A percentile compares a stretch with the other conserved stretches of the same genome.
phyloP scores from a whole-genome alignment of 2,888 invertebrate species.

The Pharmacophagus antenor region DNA sequence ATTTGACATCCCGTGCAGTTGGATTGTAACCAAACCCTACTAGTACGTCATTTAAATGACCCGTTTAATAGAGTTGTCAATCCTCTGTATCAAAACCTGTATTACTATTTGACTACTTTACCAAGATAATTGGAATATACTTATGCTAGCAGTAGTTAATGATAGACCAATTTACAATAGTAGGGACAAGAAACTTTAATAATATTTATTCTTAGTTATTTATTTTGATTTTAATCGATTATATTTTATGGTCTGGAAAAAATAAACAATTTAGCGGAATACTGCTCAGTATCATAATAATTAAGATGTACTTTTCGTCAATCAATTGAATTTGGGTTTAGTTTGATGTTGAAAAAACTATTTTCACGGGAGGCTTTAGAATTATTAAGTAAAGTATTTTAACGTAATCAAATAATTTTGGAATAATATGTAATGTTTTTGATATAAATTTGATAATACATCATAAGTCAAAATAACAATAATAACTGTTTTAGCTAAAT shows the following conservation, averaged over 20 bases:
- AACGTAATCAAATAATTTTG: too few relatives aligned
- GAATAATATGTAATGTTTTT: too few relatives aligned
- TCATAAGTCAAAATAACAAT: too few relatives aligned
- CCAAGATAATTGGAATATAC: slow-evolving; percentile 16
- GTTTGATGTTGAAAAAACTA: too few relatives aligned
- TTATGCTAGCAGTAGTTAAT: not conserved
- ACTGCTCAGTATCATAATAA: too few relatives aligned
- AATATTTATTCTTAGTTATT: not conserved
- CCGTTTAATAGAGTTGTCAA: slow-evolving; percentile 23
- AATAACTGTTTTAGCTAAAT: not conserved
- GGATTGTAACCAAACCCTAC: slow-evolving; percentile 5
- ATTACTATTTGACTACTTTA: slow-evolving; percentile 10
- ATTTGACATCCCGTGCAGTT: slow-evolving; percentile 14
- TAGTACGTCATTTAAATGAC: slow-evolving; percentile 12
- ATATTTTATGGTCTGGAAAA: not conserved
- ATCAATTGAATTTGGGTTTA: too few relatives aligned
- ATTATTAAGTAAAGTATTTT: too few relatives aligned
- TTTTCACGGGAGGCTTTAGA: too few relatives aligned
- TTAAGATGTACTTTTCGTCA: too few relatives aligned
- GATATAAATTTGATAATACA: too few relatives aligned
- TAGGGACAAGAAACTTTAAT: slow-evolving; percentile 1
- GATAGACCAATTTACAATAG: not conserved
- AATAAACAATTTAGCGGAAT: not conserved
- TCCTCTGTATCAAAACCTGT: slow-evolving; percentile 4
- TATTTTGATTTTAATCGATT: not conserved